Conservation (phyloP, 2,888 invertebrate species). For the Hirudinaria manillensis region DNA sequence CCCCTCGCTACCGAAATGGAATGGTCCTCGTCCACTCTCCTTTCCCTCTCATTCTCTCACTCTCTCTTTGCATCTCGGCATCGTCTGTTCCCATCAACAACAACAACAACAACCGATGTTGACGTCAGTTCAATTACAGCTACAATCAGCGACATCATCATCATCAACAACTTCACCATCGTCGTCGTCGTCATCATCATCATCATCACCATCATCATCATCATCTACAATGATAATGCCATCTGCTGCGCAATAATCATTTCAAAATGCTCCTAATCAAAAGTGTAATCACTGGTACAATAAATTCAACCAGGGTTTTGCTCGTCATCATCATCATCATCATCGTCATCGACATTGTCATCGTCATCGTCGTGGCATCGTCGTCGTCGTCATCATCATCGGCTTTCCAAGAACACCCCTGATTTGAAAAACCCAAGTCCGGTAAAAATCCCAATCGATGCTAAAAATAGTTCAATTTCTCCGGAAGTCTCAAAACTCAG, state of each 20-base stretch:
- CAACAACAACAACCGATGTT: slow-evolving; percentile 1
- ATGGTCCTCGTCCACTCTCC: too few relatives aligned
- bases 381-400: too few relatives aligned
- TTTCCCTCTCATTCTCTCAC: too few relatives aligned
- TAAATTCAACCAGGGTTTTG: not conserved
- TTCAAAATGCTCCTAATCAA: not conserved
- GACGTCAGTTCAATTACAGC: slow-evolving; percentile 6
- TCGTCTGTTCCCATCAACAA: too few relatives aligned
- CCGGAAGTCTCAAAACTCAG: too few relatives aligned
- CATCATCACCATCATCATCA: slow-evolving; percentile 1
- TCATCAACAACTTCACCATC: slow-evolving; percentile 26
- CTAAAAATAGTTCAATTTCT: too few relatives aligned
- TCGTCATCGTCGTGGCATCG: too few relatives aligned
- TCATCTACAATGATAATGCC: not conserved
- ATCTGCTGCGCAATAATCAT: not conserved
- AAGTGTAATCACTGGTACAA: not conserved
- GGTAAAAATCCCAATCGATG: too few relatives aligned
- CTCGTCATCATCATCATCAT: slow-evolving; percentile 23
- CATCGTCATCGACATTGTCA: slow-evolving; percentile 20
- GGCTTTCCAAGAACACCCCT: too few relatives aligned
- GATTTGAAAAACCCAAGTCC: too few relatives aligned
- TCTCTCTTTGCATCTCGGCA: too few relatives aligned
- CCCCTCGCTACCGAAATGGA: too few relatives aligned
- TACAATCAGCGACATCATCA: slow-evolving; percentile 23
- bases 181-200: slow-evolving; percentile 19